Evolutionary conservation across 2,113 vertebrate species (phyloP).

Genomic region (Kobus ellipsiprymnus): DNA sequence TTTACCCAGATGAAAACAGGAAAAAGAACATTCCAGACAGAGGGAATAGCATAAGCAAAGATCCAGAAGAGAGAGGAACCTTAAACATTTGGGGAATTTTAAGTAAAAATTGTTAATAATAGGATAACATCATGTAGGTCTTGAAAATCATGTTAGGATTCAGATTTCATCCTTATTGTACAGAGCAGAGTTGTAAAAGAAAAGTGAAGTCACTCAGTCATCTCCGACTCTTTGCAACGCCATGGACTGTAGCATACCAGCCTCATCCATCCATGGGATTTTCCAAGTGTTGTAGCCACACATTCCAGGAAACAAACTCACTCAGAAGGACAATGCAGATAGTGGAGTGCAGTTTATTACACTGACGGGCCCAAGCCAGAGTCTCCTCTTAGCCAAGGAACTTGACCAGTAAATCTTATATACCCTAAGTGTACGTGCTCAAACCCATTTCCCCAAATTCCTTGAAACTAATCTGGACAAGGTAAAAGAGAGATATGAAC

Average conservation of each 20-base stretch:
- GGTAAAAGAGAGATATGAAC: background rate
- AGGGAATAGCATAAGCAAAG: background rate
- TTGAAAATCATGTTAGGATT: background rate
- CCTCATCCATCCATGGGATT: rapidly evolving
- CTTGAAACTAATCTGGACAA: background rate
- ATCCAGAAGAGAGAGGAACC: background rate
- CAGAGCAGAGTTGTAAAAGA: background rate
- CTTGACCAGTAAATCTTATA: background rate
- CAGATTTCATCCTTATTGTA: background rate
- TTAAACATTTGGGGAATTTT: background rate
- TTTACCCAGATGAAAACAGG: background rate
- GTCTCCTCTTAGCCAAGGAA: background rate
- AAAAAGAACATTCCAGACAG: background rate
- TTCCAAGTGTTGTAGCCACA: background rate
- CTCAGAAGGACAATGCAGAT: background rate
- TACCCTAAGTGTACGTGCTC: background rate
- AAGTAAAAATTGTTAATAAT: background rate
- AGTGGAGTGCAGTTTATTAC: background rate
- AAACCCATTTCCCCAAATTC: background rate
- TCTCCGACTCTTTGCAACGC: background rate
- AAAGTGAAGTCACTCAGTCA: background rate
- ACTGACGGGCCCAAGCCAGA: background rate
- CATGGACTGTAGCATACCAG: background rate
- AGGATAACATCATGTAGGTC: background rate
- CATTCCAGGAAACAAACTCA: background rate